Evolutionary conservation across 2,113 vertebrate species (phyloP).

Genomic region (Onychostruthus taczanowskii): DNA sequence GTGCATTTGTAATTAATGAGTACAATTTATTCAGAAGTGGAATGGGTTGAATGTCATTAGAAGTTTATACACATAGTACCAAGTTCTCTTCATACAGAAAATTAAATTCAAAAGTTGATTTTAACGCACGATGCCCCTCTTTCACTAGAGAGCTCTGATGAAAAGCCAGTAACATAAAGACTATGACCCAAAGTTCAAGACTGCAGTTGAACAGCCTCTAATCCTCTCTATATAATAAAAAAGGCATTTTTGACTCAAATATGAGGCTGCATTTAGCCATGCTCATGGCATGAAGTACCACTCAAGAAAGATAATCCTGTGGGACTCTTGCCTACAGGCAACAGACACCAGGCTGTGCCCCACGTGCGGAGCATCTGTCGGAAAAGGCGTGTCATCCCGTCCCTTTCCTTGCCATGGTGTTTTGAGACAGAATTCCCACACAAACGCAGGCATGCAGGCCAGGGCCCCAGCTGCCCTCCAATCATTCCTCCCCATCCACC

Average conservation of each 20-base stretch:
- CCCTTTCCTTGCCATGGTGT: neutral
- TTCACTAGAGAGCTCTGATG: constrained; percentile 21
- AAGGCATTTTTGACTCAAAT: constrained; percentile 32
- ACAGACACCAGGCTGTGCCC: neutral
- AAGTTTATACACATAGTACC: constrained; percentile 28
- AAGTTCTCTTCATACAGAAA: constrained; percentile 37
- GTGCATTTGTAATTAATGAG: constrained; percentile 60
- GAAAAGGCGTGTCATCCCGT: neutral
- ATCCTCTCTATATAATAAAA: constrained; percentile 1
- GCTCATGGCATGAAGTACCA: neutral
- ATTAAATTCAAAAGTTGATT: constrained; percentile 52
- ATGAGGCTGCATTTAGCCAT: neutral
- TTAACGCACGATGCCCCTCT: constrained; percentile 20
- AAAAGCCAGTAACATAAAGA: constrained; percentile 29
- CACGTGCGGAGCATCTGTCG: accelerated
- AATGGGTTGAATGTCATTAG: constrained; percentile 25
- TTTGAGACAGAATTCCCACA: neutral
- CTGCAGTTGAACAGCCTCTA: neutral
- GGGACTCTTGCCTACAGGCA: neutral
- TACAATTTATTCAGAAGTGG: constrained; percentile 51
- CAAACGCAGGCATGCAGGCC: accelerated
- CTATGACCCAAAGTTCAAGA: constrained; percentile 17
- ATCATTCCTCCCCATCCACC: neutral
- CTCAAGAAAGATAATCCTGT: neutral
- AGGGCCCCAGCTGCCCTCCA: neutral